Percentiles rank a stretch among this genome's conserved stretches.
phyloP scores from a whole-genome alignment of 1,140 invertebrate species.

The Oncopodura yosiiana region DNA sequence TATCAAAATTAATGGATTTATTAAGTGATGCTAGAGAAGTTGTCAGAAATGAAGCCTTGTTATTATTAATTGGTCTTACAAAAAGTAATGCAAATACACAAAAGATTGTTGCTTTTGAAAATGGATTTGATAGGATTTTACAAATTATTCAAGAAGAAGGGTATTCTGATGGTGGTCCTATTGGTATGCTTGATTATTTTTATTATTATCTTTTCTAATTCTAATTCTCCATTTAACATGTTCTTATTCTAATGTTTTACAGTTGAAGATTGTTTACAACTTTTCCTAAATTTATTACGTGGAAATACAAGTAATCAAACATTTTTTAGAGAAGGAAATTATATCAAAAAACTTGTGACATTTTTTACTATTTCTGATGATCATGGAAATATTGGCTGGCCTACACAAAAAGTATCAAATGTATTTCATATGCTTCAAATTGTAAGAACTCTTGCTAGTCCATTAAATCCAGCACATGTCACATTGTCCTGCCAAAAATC shows the following conservation, averaged over 20 bases:
- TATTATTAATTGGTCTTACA: constrained; percentile 86
- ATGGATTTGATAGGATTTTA: constrained; percentile 91
- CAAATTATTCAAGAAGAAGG: constrained; percentile 89
- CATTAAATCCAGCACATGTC: constrained; percentile 69
- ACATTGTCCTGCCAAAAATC: constrained; percentile 75
- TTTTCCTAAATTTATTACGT: constrained; percentile 86
- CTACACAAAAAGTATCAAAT: constrained; percentile 71
- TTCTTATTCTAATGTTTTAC: too few relatives aligned
- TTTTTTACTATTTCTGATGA: constrained; percentile 72
- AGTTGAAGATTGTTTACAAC: constrained; percentile 93
- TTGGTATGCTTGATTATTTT: too few relatives aligned
- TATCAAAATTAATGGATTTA: constrained; percentile 94
- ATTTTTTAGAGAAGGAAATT: constrained; percentile 95
- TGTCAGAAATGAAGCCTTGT: constrained; percentile 86
- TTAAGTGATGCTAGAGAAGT: constrained; percentile 88
- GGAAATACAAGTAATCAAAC: constrained; percentile 97
- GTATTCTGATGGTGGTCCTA: constrained; percentile 86
- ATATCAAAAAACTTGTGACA: constrained; percentile 75
- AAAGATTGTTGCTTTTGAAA: constrained; percentile 99
- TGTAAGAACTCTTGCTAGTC: constrained; percentile 78
- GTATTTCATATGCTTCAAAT: constrained; percentile 44
- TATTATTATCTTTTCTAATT: too few relatives aligned
- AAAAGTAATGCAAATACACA: constrained; percentile 96
- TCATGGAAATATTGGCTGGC: constrained; percentile 67
- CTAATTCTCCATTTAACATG: too few relatives aligned